Evolutionary conservation across 1,140 invertebrate genomes (phyloP), one percentile per base, ranked within the genome.

Genomic region (Danaus plexippus): DNA sequence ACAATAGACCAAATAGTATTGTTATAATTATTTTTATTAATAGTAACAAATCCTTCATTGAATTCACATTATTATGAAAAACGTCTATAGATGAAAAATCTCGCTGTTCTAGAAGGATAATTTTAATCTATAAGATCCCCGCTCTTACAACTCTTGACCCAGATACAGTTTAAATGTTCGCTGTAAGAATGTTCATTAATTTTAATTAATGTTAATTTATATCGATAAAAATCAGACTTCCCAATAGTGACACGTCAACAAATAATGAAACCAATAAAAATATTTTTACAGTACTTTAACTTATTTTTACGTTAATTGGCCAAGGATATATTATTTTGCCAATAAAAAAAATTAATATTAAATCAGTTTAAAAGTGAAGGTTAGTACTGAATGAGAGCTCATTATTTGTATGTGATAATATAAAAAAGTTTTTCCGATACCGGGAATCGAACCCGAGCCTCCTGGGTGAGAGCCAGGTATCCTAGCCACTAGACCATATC

Each of bases 401-500:
- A 3, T 40, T 42, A 51, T 43, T 43, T 52, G 50, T 43, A 43
- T 52, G 50, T 43, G 43, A 40, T 12, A 52, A 52, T 52, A 52
- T 43, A 15, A 52, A 43, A 32, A 32, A 32, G 22, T 32, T 32
- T 4, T 32, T 77, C 76, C 76, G 74, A 77, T 77, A 79, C 74
- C 76, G 76, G 74, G 76, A 77, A 77, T 77, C 76, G 74, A 79
- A 74, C 73, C 71, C 71, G 73, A 74, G 73, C 64, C 64, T 69
- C 67, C 64, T 72, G 67, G 69, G 69, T 72, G 69, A 72, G 69
- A 72, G 69, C 69, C 69, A 72, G 69, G 69, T 72, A 72, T 72
- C 69, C 69, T 72, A 78, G 75, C 75, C 75, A 78, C 75, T 78
- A 78, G 75, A 78, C 75, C 75, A 78, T 78, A 78, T 78, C 75